Percentiles rank a stretch among this genome's conserved stretches.
These are phyloP conservation scores for Dryomyza anilis DNA, from an alignment of 2,888 invertebrate genomes.

Conservation along the genomic window DNA sequence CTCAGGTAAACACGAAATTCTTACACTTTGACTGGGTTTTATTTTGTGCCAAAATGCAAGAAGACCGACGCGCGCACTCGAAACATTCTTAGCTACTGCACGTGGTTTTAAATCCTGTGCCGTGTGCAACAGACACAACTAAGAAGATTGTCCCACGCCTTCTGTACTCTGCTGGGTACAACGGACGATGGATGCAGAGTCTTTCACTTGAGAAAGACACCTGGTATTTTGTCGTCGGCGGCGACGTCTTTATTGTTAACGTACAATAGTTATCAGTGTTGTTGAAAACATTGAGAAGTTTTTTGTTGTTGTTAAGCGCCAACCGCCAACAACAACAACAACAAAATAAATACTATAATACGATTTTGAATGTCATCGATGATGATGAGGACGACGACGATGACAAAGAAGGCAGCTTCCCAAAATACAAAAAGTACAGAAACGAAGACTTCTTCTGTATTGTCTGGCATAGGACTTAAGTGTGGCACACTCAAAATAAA, in stretches of 20 bases:
- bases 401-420: neutral
- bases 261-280: neutral
- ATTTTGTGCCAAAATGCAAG: neutral
- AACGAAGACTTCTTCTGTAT: too few species aligned
- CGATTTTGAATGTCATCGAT: conserved; percentile 33
- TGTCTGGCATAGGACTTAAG: too few species aligned
- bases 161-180: too few species aligned
- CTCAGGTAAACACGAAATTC: conserved; percentile 23
- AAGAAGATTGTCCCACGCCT: too few species aligned
- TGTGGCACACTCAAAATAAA: too few species aligned
- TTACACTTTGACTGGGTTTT: neutral
- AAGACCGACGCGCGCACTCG: neutral
- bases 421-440: neutral
- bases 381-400: conserved; percentile 13
- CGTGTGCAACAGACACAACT: too few species aligned
- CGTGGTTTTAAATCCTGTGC: too few species aligned
- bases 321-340: conserved; percentile 2
- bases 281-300: neutral
- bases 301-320: conserved; percentile 1
- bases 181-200: too few species aligned
- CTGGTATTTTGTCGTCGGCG: neutral
- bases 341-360: conserved; percentile 30
- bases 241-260: neutral
- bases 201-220: too few species aligned
- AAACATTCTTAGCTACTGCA: neutral